Evolutionary conservation across 2,888 invertebrate species (phyloP), one percentile per base, ranked within the genome.

Genomic region (Hyalella azteca): DNA sequence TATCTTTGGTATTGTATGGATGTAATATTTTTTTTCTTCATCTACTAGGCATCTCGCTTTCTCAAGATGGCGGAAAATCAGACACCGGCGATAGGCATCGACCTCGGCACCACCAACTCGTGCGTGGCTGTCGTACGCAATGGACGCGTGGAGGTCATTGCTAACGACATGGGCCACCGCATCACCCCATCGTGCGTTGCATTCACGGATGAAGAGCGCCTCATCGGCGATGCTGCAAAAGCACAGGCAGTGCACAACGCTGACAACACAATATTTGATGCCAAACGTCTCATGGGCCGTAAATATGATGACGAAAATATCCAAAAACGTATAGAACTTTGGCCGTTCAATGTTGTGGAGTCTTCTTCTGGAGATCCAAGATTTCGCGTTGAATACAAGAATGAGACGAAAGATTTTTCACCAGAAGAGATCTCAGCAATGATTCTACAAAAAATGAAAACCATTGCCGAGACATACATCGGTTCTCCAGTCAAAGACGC

Each of bases 61-160:
- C n/a, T n/a, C n/a, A n/a, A n/a, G n/a, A 66, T 66, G 66, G 66
- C 66, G 36, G 66, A 66, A 36, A 36, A 7, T 3, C 13, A 75
- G 22, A 26, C 45, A 26, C 40, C 45, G 5, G 75, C 75, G 13
- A 45, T 75, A 9, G 75, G 75, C 7, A 75, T 75, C n/a, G 75
- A 75, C 45, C 75, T 75, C 75, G 75, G 75, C 45, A 75, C 75
- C 26, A 75, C 75, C 19, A 45, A 75, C 45, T 75, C 75, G 4
- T 75, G 75, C 45, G 75, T 75, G 36, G 75, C 40, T 26, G 73
- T 73, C 22, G 19, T 73, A 22, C 73, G 41, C 2, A 39, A 73
- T 13, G 73, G 73, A 3, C 39, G 41, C 7, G 73, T 73, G 39
- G 73, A 73, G 40, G 22, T 73, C 39, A 73, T 73, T 26, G 39